phyloP scores from a whole-genome alignment of 1,140 invertebrate genomes.

The Hormaphis cornu region DNA sequence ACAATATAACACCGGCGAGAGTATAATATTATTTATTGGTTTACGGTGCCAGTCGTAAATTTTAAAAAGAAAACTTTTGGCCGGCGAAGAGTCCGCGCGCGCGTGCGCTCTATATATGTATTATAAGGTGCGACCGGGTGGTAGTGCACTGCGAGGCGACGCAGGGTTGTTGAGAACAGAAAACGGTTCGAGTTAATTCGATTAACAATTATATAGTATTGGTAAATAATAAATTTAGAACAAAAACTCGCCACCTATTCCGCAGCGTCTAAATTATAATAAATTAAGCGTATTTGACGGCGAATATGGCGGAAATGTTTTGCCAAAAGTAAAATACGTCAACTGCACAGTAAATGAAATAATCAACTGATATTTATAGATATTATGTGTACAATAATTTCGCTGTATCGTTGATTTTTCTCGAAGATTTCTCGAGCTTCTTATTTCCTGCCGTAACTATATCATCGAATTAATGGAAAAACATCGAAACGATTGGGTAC shows the following conservation, averaged over 20 bases:
- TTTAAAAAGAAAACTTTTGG: slow-evolving; percentile 26
- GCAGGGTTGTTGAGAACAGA: not conserved
- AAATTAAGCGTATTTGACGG: no score
- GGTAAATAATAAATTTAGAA: slow-evolving; percentile 31
- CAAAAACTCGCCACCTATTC: slow-evolving; percentile 21
- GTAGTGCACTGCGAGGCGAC: not conserved
- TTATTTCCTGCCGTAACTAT: no score
- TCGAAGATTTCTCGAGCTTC: no score
- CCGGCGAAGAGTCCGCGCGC: not conserved
- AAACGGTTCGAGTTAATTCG: slow-evolving; percentile 29
- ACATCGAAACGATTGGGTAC: no score
- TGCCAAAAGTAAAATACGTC: not conserved
- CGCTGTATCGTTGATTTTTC: no score
- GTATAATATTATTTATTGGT: slow-evolving; percentile 32
- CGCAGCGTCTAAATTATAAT: not conserved
- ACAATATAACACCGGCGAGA: slow-evolving; percentile 25
- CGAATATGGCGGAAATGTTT: not conserved
- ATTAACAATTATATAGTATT: slow-evolving; percentile 32
- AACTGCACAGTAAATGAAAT: not conserved
- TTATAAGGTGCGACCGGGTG: not conserved
- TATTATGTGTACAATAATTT: no score
- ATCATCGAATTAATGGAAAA: no score
- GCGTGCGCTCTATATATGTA: no score
- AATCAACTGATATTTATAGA: no score
- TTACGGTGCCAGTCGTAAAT: slow-evolving; percentile 31